Evolutionary conservation across 2,113 vertebrate species (phyloP).

Genomic region (Pygoscelis antarcticus): DNA sequence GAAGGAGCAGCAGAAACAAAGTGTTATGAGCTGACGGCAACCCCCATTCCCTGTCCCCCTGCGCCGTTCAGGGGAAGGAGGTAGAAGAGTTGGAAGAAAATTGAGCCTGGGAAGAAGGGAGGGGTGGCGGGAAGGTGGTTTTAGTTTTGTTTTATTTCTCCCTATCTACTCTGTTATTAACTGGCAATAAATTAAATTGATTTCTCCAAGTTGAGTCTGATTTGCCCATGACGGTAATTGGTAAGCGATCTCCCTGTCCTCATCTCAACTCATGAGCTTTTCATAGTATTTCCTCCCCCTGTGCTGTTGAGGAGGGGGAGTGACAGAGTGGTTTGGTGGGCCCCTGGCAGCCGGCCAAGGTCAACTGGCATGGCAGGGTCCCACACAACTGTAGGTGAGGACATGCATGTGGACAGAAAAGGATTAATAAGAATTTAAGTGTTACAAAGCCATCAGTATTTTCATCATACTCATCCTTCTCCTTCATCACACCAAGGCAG

Average conservation of each 20-base stretch:
- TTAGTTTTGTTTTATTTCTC: not conserved
- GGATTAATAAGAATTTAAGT: not conserved
- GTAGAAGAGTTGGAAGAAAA: not conserved
- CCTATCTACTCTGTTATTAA: not conserved
- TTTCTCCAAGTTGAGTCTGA: not conserved
- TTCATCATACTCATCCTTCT: not conserved
- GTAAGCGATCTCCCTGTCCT: not conserved
- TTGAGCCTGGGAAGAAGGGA: not conserved
- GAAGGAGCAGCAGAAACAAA: not conserved
- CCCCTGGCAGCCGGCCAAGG: not conserved
- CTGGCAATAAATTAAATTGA: not conserved
- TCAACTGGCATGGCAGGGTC: not conserved
- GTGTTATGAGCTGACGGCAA: not conserved
- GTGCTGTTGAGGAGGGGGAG: not conserved
- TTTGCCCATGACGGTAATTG: not conserved
- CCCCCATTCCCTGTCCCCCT: not conserved
- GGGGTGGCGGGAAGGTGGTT: not conserved
- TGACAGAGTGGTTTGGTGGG: not conserved
- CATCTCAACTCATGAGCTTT: not conserved
- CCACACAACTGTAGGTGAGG: not conserved
- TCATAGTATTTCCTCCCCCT: not conserved
- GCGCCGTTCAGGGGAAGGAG: fast-evolving
- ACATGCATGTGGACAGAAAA: not conserved
- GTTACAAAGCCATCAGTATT: not conserved
- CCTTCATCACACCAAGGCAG: not conserved